Conservation (phyloP, 37 sponge, comb jelly and placozoan genomes). For the Spongilla lacustris region DNA sequence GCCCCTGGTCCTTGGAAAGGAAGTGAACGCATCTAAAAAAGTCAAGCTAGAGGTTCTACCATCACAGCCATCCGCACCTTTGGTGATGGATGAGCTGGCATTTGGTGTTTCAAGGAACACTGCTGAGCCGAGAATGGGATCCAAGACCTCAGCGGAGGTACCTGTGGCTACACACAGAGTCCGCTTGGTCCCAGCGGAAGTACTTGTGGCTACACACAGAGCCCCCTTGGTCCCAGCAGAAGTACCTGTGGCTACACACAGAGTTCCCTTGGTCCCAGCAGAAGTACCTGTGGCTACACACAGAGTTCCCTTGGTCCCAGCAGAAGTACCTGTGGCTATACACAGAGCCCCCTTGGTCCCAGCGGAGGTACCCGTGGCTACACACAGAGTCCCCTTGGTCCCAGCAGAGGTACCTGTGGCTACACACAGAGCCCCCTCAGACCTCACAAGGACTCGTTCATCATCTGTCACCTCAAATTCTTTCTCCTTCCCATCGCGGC, state of each 20-base stretch:
- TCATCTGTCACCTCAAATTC: background rate
- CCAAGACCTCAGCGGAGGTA: background rate
- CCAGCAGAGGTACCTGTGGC: background rate
- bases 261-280: background rate
- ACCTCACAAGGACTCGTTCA: background rate
- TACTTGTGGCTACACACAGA: background rate
- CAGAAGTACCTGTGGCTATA: background rate
- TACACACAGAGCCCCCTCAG: background rate
- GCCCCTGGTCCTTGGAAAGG: background rate
- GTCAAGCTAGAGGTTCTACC: background rate
- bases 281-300: background rate
- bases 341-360: background rate
- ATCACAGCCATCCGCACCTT: background rate
- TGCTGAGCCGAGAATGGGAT: background rate
- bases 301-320: background rate
- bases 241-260: background rate
- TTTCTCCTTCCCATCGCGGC: background rate
- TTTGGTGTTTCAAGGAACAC: background rate
- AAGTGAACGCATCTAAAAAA: background rate
- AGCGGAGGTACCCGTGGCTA: background rate
- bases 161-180: background rate
- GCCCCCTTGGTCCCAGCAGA: background rate
- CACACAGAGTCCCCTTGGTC: background rate
- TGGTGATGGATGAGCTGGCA: background rate
- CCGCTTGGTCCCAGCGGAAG: background rate